A percentile compares a stretch with the other conserved stretches of the same genome.
Evolutionary conservation across 30 jellyfish, hydroid and myxozoan genomes (phyloP).

Genomic region (Aurelia aurita): DNA sequence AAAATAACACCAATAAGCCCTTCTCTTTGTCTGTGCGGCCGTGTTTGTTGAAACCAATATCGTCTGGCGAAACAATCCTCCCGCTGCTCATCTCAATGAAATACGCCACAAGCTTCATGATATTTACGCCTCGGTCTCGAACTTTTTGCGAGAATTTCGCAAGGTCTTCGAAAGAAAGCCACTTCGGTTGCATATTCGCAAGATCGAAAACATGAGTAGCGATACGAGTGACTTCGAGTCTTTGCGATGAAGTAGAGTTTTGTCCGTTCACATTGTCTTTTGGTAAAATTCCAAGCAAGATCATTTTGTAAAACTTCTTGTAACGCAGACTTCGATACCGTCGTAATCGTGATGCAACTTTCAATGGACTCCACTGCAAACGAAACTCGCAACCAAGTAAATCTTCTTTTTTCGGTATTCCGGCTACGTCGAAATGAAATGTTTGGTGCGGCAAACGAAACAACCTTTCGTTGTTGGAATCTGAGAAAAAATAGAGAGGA

Average conservation of each 20-base stretch:
- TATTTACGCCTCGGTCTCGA: constrained; percentile 5
- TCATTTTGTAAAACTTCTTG: constrained; percentile 32
- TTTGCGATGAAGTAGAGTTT: constrained; percentile 23
- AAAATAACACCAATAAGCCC: constrained; percentile 73
- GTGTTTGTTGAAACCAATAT: constrained; percentile 67
- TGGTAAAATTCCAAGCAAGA: constrained; percentile 51
- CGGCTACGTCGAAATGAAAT: constrained; percentile 35
- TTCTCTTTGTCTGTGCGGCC: constrained; percentile 62
- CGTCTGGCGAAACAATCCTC: constrained; percentile 57
- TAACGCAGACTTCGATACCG: constrained; percentile 23
- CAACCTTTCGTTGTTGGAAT: constrained; percentile 32
- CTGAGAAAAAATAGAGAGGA: constrained; percentile 6
- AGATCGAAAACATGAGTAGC: constrained; percentile 46
- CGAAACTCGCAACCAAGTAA: constrained; percentile 57
- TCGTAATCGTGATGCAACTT: constrained; percentile 43
- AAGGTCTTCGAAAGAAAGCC: constrained; percentile 43
- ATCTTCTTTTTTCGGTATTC: constrained; percentile 45
- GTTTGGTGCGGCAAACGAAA: constrained; percentile 58
- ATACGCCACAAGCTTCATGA: constrained; percentile 52
- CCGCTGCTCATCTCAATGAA: constrained; percentile 60
- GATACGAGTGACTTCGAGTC: constrained; percentile 36
- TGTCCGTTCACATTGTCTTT: background rate
- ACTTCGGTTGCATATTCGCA: constrained; percentile 8
- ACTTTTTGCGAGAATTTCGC: constrained; percentile 26
- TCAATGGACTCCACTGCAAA: constrained; percentile 49